phyloP scores from a whole-genome alignment of 2,888 invertebrate species.

The Saturnia japonica region DNA sequence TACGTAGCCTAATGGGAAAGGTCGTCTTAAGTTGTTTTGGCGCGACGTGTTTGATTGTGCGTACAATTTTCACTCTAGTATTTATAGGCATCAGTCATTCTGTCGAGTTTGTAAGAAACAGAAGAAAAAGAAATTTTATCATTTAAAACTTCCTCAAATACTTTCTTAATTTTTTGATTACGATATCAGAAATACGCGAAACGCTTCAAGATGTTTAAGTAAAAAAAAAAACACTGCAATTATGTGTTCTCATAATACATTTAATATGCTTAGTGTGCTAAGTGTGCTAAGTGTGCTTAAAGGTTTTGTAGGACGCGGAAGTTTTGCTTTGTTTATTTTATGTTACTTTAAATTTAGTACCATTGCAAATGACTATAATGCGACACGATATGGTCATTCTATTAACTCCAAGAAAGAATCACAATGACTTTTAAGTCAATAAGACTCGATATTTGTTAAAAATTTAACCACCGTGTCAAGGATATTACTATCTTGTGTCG shows the following conservation, averaged over 20 bases:
- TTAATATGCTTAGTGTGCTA: slow-evolving; percentile 5
- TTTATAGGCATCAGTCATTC: too few relatives aligned
- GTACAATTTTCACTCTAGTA: too few relatives aligned
- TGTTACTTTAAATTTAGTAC: neutral
- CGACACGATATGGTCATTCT: neutral
- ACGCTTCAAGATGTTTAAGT: neutral
- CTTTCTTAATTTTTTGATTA: neutral
- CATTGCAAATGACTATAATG: neutral
- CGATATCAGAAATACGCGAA: neutral
- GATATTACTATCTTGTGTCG: neutral
- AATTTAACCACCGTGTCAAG: neutral
- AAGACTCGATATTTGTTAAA: neutral
- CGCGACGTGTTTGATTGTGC: too few relatives aligned
- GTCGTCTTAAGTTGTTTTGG: too few relatives aligned
- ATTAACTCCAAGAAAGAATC: neutral
- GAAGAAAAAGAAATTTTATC: too few relatives aligned
- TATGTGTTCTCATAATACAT: neutral
- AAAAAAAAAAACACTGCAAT: neutral
- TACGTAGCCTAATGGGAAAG: too few relatives aligned
- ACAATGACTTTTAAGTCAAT: too few relatives aligned
- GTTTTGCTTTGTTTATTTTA: neutral
- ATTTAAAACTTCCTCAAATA: neutral
- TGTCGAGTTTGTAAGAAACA: too few relatives aligned
- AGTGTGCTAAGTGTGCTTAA: neutral
- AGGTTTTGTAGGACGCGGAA: neutral